These are phyloP conservation scores for Prosapia bicincta DNA, from an alignment of 2,888 invertebrate genomes.

Conservation along the genomic window DNA sequence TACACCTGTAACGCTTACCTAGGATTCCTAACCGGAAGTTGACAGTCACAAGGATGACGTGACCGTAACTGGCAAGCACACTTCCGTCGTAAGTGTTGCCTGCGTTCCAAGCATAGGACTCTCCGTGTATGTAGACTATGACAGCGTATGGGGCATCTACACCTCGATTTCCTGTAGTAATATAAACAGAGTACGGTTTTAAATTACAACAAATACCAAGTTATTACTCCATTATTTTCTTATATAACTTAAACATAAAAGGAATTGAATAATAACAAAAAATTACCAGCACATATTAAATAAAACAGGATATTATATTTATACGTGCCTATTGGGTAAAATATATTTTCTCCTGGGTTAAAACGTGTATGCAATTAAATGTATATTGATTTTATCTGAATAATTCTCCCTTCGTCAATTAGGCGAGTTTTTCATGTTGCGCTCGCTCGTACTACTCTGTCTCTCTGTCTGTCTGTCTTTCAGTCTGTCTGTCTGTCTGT, in stretches of 20 bases:
- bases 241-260: too few relatives aligned
- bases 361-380: too few relatives aligned
- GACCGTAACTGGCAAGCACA: conserved; percentile 86
- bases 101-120: conserved; percentile 94
- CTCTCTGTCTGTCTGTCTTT: too few relatives aligned
- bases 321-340: too few relatives aligned
- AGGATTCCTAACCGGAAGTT: conserved; percentile 87
- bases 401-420: too few relatives aligned
- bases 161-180: conserved; percentile 67
- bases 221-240: too few relatives aligned
- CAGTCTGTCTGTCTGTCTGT: background rate
- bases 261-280: too few relatives aligned
- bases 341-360: too few relatives aligned
- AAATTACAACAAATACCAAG: too few relatives aligned
- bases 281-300: background rate
- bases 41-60: conserved; percentile 84
- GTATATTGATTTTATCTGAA: too few relatives aligned
- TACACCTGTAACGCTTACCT: conserved; percentile 60
- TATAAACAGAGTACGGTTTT: conserved; percentile 21
- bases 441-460: too few relatives aligned
- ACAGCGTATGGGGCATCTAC: conserved; percentile 77
- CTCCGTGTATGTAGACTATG: conserved; percentile 76
- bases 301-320: background rate
- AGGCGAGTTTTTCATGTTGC: too few relatives aligned
- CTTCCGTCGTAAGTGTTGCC: conserved; percentile 97